Evolutionary conservation across 2,797 vertebrate species (phyloP), one percentile per base, ranked within the genome.

Genomic region (Anableps anableps): DNA sequence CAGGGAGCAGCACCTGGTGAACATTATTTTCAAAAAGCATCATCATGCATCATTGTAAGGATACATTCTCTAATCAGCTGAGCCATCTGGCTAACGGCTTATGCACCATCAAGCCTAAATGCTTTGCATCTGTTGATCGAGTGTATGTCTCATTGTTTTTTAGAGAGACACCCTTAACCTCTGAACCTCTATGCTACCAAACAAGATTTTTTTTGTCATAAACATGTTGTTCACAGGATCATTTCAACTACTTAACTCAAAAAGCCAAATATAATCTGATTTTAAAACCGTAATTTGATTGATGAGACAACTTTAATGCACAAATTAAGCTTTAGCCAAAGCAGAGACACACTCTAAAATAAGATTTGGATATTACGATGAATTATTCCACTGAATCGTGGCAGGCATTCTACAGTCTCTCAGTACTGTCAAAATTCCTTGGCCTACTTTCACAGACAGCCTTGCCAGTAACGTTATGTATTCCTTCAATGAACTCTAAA

Each of bases 71-170:
- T 95, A 95, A 96, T 96, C 95, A 94, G 94, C 94, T 85, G 88
- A 88, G 80, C 95, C 96, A 96, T 96, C 95, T 96, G 96, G 94
- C 93, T 88, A 90, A 93, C 91, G 86, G 93, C 90, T 89, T 91
- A 93, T 90, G 95, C 95, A 88, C 94, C 95, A 95, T 95, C 92
- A 91, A 95, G 93, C 93, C 93, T 93, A 94, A 96, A 95, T 93
- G 93, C 91, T 85, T 88, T 94, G 95, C 95, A 95, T 96, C 95
- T 95, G 95, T 94, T 95, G 93, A 96, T 95, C 90, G 92, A 95
- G 94, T 91, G 89, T 86, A 91, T 91, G 90, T 92, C 88, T 92
- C 89, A 91, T 94, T 96, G 95, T 96, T 95, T 95, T 70, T 92
- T 87, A 71, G 90, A 90, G 89, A 87, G 91, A 88, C 91, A 88